Base-by-base conservation (phyloP, 92 coral and sea anemone genomes). In the Porites evermanni region DNA sequence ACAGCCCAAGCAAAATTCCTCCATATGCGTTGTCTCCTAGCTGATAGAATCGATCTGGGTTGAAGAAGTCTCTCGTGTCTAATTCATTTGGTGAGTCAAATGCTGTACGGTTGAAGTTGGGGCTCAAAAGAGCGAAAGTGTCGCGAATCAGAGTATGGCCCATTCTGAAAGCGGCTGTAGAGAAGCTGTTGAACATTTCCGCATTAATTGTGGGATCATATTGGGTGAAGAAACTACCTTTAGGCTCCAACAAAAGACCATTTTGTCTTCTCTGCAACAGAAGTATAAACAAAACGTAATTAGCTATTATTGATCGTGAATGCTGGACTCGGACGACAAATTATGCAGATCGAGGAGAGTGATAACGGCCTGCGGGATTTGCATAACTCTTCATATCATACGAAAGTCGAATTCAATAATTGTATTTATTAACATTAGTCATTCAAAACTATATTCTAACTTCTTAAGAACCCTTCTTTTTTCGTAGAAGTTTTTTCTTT, bases 61-160 rank as follows among this genome's bases (percentile, higher is more conserved):
- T 64, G 53, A 73, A 84, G 51, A 59, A 84, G 1, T 79, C 83
- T 3, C 47, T 29, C 52, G 53, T 64, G 44, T 14, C 58, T 21
- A 79, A 64, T 7, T 6, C 19, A 0, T 4, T 4, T 26, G 73
- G 64, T 12, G 54, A 23, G 9, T 58, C 70, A 9, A 73, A 72
- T 47, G 59, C 77, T 18, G n/a, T 29, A 19, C 65, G 19, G 12
- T 12, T 20, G 14, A 72, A 72, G 1, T n/a, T 4, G 19, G 11
- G 24, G 56, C 17, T 47, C 29, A 38, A 47, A 17, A 78, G 75
- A 11, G 51, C 51, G 13, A 56, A 56, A 56, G 12, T 66, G 1
- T 91, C 85, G 56, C 98, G 83, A 12, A 96, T 95, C 67, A 88
- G 79, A 53, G 96, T 92, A 83, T 96, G 98, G 10, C 98, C 96